These are phyloP conservation scores for Allophyes oxyacanthae DNA, from an alignment of 2,888 invertebrate genomes.

Conservation along the genomic window DNA sequence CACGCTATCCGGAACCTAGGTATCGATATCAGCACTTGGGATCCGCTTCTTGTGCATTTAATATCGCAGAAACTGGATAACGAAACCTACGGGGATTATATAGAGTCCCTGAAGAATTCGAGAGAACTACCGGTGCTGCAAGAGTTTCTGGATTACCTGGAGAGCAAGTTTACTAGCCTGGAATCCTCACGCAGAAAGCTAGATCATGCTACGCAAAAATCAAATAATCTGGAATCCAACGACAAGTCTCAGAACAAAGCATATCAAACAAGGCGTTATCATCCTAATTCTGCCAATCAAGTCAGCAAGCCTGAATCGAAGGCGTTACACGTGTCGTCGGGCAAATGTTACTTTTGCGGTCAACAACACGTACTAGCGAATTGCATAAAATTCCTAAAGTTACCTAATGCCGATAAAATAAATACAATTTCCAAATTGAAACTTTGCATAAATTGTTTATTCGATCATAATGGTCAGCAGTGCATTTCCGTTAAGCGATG, in stretches of 20 bases:
- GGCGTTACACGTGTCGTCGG: slow-evolving; percentile 10
- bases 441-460: slow-evolving; percentile 19
- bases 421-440: slow-evolving; percentile 7
- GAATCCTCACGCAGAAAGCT: slow-evolving; percentile 23
- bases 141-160: slow-evolving; percentile 22
- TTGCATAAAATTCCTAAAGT: slow-evolving; percentile 8
- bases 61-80: slow-evolving; percentile 10
- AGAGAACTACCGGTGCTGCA: slow-evolving; percentile 12
- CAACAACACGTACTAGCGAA: slow-evolving; percentile 14
- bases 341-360: slow-evolving; percentile 9
- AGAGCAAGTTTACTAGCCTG: slow-evolving; percentile 17
- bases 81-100: slow-evolving; percentile 4
- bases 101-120: slow-evolving; percentile 13
- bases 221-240: not conserved
- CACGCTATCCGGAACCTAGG: slow-evolving; percentile 14
- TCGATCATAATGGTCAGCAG: slow-evolving; percentile 17
- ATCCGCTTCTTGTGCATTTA: slow-evolving; percentile 12
- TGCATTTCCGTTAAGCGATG: slow-evolving; percentile 14
- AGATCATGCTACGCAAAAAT: slow-evolving; percentile 4
- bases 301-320: slow-evolving; percentile 5
- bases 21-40: slow-evolving; percentile 12
- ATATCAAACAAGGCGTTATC: not conserved
- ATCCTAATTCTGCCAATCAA: slow-evolving; percentile 2
- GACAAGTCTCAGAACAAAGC: slow-evolving; percentile 1
- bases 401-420: slow-evolving; percentile 6